Evolutionary conservation across 2,797 vertebrate species (phyloP).

Genomic region (Eospalax fontanierii): DNA sequence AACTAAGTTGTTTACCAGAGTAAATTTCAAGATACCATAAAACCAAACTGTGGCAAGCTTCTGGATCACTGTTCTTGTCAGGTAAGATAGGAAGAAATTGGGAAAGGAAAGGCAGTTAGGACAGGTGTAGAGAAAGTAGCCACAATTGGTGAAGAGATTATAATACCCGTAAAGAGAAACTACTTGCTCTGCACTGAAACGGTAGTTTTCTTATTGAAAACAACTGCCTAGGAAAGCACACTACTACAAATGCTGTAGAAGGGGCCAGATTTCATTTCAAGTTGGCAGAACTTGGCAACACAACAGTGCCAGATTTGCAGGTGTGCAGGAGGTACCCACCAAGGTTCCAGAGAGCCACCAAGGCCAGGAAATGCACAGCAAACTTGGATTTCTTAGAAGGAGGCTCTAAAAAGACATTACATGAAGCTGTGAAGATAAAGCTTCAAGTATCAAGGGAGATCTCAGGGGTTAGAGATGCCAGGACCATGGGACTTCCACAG

Average conservation of each 20-base stretch:
- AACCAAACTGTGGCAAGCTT: neutral
- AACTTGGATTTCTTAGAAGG: neutral
- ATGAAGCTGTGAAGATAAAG: neutral
- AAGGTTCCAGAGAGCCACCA: neutral
- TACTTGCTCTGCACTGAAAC: neutral
- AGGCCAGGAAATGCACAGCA: neutral
- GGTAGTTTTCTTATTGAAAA: neutral
- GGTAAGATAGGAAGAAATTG: neutral
- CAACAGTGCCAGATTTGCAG: neutral
- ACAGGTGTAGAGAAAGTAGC: neutral
- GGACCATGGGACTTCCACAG: neutral
- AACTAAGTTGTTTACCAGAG: neutral
- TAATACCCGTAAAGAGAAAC: neutral
- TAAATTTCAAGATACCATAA: neutral
- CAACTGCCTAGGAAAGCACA: neutral
- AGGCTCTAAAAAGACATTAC: neutral
- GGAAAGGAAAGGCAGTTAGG: neutral
- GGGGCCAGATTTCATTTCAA: neutral
- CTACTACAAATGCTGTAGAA: neutral
- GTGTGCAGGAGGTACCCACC: neutral
- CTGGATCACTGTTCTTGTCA: neutral
- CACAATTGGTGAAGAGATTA: neutral
- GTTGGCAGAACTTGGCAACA: neutral
- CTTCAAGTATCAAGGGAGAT: neutral
- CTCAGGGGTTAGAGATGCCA: neutral